Base-by-base conservation (phyloP, 2,888 invertebrate species). In the Polymixis flavicincta region DNA sequence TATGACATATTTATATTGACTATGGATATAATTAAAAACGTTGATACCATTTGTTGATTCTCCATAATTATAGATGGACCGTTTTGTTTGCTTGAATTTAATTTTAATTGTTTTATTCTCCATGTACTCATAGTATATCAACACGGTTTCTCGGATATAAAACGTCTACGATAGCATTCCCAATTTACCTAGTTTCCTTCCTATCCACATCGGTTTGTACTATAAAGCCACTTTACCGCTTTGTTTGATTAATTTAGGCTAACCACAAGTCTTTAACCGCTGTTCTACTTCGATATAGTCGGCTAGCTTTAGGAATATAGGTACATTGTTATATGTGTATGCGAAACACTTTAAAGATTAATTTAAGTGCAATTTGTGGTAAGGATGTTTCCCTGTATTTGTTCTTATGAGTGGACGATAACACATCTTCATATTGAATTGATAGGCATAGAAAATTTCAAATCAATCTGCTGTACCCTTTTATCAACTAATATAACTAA, bases 191-290 rank as follows among this genome's bases (percentile, higher is more conserved):
- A 84, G 71, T 74, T 74, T 60, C 45, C 64, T 55, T 72, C 54
- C n/a, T 71, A 82, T 74, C 71, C 76, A 71, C 68, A 76, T 48
- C 57, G 48, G 67, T 55, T 68, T 76, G 75, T 76, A 80, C 65
- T 60, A 65, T 42, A 78, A 72, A 86, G 72, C 66, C 14, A 25
- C 59, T 76, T 79, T 70, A 71, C 37, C 71, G 73, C 76, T 83
- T 79, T 76, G 75, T 79, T 85, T 84, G 65, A 84, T 87, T 78
- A 72, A 71, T 83, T 84, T 85, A 77, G 76, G 63, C 57, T 71
- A 76, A 78, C 80, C 73, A 81, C 76, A 82, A 78, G 74, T 80
- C 71, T 79, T 70, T 71, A 82, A 81, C 72, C 61, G 75, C 68
- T 78, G 73, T 78, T 82, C 69, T 64, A 52, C 69, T 48, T 74